A percentile compares a stretch with the other conserved stretches of the same genome.
Evolutionary conservation across 1,140 invertebrate genomes (phyloP).

Genomic region (Ceratosolen fusciceps): DNA sequence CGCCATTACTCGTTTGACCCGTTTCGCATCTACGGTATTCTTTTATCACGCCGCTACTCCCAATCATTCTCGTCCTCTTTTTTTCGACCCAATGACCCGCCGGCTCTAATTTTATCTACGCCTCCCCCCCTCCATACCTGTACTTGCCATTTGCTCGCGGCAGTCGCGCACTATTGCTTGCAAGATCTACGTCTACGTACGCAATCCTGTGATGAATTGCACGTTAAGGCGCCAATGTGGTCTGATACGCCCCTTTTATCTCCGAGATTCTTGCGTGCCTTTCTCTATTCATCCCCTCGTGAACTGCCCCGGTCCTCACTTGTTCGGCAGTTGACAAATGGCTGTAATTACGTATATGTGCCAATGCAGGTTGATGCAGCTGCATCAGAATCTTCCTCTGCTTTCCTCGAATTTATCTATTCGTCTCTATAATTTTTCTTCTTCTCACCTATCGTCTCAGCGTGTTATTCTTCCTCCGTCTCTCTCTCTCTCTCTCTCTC

Average conservation of each 20-base stretch:
- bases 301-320: constrained; percentile 32
- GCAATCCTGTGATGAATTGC: constrained; percentile 67
- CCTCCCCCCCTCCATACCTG: too few species aligned
- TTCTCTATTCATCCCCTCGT: constrained; percentile 20
- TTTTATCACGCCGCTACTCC: not conserved
- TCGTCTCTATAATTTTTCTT: not conserved
- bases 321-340: constrained; percentile 61
- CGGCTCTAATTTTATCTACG: not conserved
- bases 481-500: constrained; percentile 14
- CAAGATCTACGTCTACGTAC: constrained; percentile 61
- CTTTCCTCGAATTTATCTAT: too few species aligned
- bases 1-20: constrained; percentile 39
- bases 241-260: constrained; percentile 53
- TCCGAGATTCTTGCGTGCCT: not conserved
- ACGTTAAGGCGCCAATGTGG: constrained; percentile 51
- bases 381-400: not conserved
- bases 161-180: constrained; percentile 55
- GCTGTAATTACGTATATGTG: constrained; percentile 65
- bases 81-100: not conserved
- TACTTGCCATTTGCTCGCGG: constrained; percentile 36
- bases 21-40: not conserved
- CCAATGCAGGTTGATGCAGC: constrained; percentile 58
- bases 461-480: constrained; percentile 3
- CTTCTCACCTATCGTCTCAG: constrained; percentile 20
- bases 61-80: not conserved